Conservation (phyloP, 1,140 invertebrate genomes). For the Macrobrachium rosenbergii region DNA sequence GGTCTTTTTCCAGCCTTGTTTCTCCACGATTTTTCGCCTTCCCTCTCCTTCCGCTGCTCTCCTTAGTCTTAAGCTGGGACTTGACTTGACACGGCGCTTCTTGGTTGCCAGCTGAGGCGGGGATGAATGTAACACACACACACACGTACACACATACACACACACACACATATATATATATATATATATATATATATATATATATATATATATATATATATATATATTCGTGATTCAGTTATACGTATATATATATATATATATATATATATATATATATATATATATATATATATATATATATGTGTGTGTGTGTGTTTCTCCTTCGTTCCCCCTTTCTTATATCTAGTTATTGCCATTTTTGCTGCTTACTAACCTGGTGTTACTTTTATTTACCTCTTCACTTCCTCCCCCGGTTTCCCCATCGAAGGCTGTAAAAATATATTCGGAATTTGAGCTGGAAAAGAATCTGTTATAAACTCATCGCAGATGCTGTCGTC, state of each 20-base stretch:
- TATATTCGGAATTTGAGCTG: too few relatives aligned
- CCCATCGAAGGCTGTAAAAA: too few relatives aligned
- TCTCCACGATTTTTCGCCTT: constrained; percentile 1
- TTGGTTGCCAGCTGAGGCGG: background rate
- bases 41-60: background rate
- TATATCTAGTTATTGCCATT: too few relatives aligned
- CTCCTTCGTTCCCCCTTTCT: background rate
- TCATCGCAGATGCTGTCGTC: too few relatives aligned
- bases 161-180: background rate
- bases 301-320: background rate
- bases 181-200: constrained; percentile 10
- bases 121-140: background rate
- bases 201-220: background rate
- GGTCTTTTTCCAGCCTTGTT: constrained; percentile 5
- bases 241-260: background rate
- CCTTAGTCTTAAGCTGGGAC: background rate
- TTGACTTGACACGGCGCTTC: background rate
- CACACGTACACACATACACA: background rate
- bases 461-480: too few relatives aligned
- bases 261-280: background rate
- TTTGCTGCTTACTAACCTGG: too few relatives aligned
- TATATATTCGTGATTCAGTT: too few relatives aligned
- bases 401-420: background rate
- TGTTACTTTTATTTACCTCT: background rate
- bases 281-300: background rate